Evolutionary conservation across 2,113 vertebrate genomes (phyloP).

Genomic region (Triplophysa tibetana): DNA sequence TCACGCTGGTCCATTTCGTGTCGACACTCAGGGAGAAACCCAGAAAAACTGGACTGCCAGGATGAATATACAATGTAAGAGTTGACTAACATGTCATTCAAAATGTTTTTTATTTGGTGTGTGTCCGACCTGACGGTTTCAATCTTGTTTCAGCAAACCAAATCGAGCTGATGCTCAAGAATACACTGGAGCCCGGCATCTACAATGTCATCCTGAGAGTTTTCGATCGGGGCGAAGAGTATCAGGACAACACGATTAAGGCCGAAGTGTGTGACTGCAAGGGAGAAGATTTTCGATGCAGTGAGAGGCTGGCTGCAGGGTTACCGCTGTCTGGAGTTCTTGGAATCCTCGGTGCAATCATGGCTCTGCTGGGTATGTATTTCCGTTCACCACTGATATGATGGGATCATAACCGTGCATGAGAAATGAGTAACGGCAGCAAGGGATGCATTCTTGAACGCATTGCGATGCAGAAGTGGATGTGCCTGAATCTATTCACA

Average conservation of each 20-base stretch:
- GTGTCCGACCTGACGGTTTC: not conserved
- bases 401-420: not conserved
- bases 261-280: conserved; percentile 81
- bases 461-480: no score
- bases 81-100: no score
- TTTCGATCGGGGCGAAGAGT: conserved; percentile 64
- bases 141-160: conserved; percentile 58
- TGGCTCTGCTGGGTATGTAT: conserved; percentile 84
- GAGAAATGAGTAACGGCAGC: no score
- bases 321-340: conserved; percentile 76
- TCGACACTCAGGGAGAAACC: conserved; percentile 62
- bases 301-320: rapidly evolving
- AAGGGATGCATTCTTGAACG: no score
- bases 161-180: conserved; percentile 67
- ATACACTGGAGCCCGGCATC: conserved; percentile 59
- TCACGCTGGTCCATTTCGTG: conserved; percentile 74
- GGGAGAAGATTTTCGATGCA: conserved; percentile 62
- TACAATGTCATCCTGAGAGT: conserved; percentile 79
- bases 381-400: not conserved
- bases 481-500: no score
- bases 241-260: conserved; percentile 70
- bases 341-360: conserved; percentile 85
- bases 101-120: no score
- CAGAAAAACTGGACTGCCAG: conserved; percentile 79
- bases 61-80: conserved; percentile 68